phyloP scores from a whole-genome alignment of 2,888 invertebrate genomes.

The Sphecodes monilicornis region DNA sequence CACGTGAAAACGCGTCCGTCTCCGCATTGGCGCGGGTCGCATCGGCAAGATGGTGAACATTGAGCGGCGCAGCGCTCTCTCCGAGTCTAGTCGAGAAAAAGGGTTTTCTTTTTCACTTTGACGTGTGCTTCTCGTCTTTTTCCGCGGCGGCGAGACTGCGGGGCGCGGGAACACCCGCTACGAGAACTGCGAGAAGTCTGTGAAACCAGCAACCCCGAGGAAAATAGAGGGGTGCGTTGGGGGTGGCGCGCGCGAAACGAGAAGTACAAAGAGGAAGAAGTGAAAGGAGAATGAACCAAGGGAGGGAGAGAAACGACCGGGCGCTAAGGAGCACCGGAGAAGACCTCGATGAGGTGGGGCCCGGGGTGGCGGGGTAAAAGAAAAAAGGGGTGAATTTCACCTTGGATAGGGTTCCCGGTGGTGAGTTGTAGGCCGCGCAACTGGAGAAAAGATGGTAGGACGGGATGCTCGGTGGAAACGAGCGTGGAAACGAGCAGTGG shows the following conservation, averaged over 20 bases:
- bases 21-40: slow-evolving; percentile 22
- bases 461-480: slow-evolving; percentile 65
- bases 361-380: not conserved
- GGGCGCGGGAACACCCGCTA: slow-evolving; percentile 30
- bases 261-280: slow-evolving; percentile 38
- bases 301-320: slow-evolving; percentile 26
- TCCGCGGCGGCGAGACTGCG: slow-evolving; percentile 58
- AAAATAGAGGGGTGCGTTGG: not conserved
- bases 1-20: slow-evolving; percentile 12
- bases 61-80: slow-evolving; percentile 21
- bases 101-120: slow-evolving; percentile 72
- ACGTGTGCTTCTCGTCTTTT: slow-evolving; percentile 79
- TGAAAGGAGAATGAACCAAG: slow-evolving; percentile 32
- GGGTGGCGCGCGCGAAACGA: slow-evolving; percentile 34
- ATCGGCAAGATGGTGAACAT: slow-evolving; percentile 39
- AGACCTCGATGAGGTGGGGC: slow-evolving; percentile 4
- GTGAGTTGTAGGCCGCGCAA: slow-evolving; percentile 66
- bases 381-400: slow-evolving; percentile 59
- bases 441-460: slow-evolving; percentile 65
- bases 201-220: not conserved
- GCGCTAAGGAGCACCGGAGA: slow-evolving; percentile 55
- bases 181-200: slow-evolving; percentile 34
- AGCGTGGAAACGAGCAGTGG: slow-evolving; percentile 71
- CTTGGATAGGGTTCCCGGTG: slow-evolving; percentile 61
- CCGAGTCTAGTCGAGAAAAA: slow-evolving; percentile 42